Evolutionary conservation across 2,113 vertebrate species (phyloP), one percentile per base, ranked within the genome.

Genomic region (Geococcyx californianus): DNA sequence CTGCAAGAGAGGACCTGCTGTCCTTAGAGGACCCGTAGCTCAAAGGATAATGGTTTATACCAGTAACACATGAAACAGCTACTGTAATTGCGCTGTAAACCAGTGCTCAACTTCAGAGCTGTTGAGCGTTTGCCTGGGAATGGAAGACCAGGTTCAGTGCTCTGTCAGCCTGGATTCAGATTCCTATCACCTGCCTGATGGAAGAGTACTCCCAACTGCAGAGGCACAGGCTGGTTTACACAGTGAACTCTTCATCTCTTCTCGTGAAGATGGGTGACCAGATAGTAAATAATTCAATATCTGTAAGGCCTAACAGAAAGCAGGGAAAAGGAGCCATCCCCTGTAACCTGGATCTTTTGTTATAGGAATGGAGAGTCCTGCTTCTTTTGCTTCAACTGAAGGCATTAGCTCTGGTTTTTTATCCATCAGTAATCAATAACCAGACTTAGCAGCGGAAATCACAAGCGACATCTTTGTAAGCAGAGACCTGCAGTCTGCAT

Each of bases 261-360:
- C 66, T 83, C 25, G 34, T 66, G 40, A 16, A 54, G 21, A 8
- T 36, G 31, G 16, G 8, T 73, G 64, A 49, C 36, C 25, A n/a
- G 28, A 3, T 55, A 45, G 45, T 49, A 21, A 59, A 36, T 55
- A 59, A 70, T 58, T 55, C 38, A 15, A 1, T 62, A n/a, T 0
- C 0, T 23, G 1, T 31, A n/a, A 73, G 23, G 16, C 16, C 11
- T 56, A 55, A 47, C 0, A 3, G 31, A 62, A 87, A 5, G 3
- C 34, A 54, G 52, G 51, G 31, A 25, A 54, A 74, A 81, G 28
- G 13, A 49, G 11, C 3, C 7, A 2, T 38, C 6, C n/a, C 6
- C 31, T 87, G 26, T 80, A 70, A 60, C 70, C 24, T 23, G 26
- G 11, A 44, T 10, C 10, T 59, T 44, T n/a, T 69, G 85, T 55